Evolutionary conservation across 1,140 invertebrate genomes (phyloP), one percentile per base, ranked within the genome.

Genomic region (Drosophila tsacasi): DNA sequence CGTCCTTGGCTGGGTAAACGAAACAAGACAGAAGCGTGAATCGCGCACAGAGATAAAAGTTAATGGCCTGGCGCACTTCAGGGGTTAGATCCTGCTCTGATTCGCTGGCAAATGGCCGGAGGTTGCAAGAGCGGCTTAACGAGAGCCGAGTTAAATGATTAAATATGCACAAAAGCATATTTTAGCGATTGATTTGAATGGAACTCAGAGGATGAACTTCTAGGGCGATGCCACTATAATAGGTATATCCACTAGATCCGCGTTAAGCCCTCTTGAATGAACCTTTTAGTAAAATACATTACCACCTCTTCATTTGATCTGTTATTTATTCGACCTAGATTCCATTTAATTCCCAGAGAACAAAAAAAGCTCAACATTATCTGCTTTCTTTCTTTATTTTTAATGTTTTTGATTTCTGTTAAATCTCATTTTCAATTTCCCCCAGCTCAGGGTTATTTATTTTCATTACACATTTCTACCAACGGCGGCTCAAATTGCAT

Each of bases 51-150:
- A 66, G 74, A 81, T 78, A 86, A 74, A 86, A 75, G 79, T 81
- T 84, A 84, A 84, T 84, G 82, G 83, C 61, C 63, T 75, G 79
- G 60, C 58, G 74, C 83, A 86, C 82, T 82, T 66, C 60, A 77
- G 82, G 82, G 80, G 58, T 71, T 83, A 83, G 64, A 80, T 83
- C 65, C 67, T 32, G 75, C 81, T 80, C 67, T 83, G 83, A 87
- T 89, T 89, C 71, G 44, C 52, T 60, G 84, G 67, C 66, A 79
- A 86, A 83, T 86, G 79, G 79, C 62, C 57, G 50, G 47, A 21
- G 54, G 40, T 21, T 19, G 25, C 42, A 55, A 63, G 44, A 47
- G 71, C 5, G 30, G 68, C 50, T 49, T 47, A 27, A 17, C 13
- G 19, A 25, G 32, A 35, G 52, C 9, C 39, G 32, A 50, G 54